phyloP scores from a whole-genome alignment of 1,140 invertebrate species.

The Solen grandis region DNA sequence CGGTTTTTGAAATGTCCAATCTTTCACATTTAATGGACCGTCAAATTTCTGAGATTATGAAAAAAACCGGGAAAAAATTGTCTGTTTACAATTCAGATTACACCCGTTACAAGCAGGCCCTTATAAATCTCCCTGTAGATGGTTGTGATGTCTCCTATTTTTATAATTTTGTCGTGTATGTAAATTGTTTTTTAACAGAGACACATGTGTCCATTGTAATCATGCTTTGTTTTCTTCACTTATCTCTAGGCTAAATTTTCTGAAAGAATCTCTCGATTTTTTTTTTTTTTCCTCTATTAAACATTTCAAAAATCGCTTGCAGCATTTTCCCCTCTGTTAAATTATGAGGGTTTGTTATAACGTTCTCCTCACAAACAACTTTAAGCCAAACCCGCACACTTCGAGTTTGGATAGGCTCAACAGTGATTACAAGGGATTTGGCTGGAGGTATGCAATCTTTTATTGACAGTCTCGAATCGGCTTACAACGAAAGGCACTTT shows the following conservation, averaged over 20 bases:
- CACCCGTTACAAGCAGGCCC: slow-evolving; percentile 4
- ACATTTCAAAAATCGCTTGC: neutral
- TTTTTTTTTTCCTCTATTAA: neutral
- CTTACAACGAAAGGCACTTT: neutral
- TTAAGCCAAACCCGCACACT: neutral
- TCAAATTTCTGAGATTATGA: too few species aligned
- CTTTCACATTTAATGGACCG: too few species aligned
- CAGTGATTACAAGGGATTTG: neutral
- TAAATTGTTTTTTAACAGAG: slow-evolving; percentile 26
- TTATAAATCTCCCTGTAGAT: neutral
- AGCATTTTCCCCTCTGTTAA: neutral
- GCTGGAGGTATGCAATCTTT: neutral
- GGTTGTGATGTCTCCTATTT: neutral
- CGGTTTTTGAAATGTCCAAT: too few species aligned
- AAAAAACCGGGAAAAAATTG: slow-evolving; percentile 69
- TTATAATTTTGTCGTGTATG: neutral
- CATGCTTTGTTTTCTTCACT: neutral
- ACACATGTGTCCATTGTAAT: neutral
- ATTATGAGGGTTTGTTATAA: neutral
- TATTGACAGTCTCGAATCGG: neutral
- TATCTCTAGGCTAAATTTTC: neutral
- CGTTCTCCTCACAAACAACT: neutral
- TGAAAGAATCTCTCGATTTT: neutral
- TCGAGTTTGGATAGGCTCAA: neutral
- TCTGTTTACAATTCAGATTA: slow-evolving; percentile 5